Percentiles rank a stretch among this genome's conserved stretches.
These are phyloP conservation scores for Erythrocercus mccallii DNA, from an alignment of 2,113 vertebrate genomes.

Conservation along the genomic window DNA sequence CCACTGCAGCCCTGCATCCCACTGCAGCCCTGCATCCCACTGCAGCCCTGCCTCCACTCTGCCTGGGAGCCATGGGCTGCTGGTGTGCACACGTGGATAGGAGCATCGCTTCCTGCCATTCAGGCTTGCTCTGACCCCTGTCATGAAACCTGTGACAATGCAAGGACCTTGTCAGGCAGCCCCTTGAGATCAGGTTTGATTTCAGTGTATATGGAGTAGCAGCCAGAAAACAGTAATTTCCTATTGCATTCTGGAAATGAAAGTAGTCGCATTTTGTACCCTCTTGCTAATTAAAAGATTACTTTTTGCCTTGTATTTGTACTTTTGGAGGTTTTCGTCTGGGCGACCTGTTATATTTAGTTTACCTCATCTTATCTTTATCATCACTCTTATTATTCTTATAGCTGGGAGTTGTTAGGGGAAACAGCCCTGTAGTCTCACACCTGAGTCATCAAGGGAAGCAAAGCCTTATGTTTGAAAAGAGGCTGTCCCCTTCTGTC, in stretches of 20 bases:
- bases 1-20: neutral
- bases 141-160: neutral
- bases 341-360: neutral
- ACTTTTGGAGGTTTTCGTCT: neutral
- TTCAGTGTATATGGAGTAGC: neutral
- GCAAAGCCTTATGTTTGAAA: neutral
- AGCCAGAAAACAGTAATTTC: neutral
- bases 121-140: neutral
- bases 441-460: neutral
- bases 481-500: neutral
- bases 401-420: neutral
- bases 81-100: rapidly evolving
- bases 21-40: neutral
- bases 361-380: neutral
- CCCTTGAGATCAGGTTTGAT: neutral
- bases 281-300: neutral
- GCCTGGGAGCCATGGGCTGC: neutral
- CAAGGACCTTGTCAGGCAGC: neutral
- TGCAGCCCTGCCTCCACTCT: neutral
- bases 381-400: neutral
- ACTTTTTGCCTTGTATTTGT: neutral
- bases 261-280: neutral
- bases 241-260: neutral
- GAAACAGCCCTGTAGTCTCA: neutral
- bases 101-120: neutral